Conservation (phyloP, 2,797 vertebrate species). For the Synaphobranchus kaupii region DNA sequence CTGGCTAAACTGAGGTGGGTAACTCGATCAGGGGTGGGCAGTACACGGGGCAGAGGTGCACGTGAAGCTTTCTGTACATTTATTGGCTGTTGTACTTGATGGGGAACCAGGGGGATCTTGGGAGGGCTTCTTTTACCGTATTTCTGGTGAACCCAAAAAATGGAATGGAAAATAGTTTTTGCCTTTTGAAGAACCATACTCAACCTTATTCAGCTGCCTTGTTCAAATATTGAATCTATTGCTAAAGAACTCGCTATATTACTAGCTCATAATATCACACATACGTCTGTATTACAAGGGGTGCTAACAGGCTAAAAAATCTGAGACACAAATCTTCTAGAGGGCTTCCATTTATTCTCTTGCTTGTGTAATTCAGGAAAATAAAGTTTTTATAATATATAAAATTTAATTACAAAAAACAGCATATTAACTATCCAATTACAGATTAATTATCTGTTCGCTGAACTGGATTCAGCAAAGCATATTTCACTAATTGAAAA, state of each 20-base stretch:
- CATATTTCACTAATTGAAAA: no score
- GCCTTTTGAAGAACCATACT: neutral
- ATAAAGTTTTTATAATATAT: neutral
- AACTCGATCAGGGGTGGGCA: slow-evolving; percentile 12
- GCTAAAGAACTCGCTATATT: neutral
- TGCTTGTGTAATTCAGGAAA: neutral
- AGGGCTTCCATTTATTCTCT: neutral
- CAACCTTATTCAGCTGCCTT: neutral
- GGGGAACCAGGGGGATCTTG: neutral
- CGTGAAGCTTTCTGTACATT: slow-evolving; percentile 1
- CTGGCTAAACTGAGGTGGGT: slow-evolving; percentile 20
- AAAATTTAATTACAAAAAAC: neutral
- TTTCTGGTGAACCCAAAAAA: neutral
- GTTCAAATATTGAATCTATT: neutral
- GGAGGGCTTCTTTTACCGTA: neutral
- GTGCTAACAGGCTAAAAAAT: neutral
- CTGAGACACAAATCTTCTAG: neutral
- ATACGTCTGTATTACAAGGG: neutral
- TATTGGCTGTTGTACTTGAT: slow-evolving; percentile 1
- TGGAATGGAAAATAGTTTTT: neutral
- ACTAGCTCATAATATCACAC: neutral
- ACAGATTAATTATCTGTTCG: no score
- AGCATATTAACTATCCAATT: no score
- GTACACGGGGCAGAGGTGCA: neutral
- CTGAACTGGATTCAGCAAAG: no score